Evolutionary conservation across 2,888 invertebrate genomes (phyloP).

Genomic region (Fragum whitleyi): DNA sequence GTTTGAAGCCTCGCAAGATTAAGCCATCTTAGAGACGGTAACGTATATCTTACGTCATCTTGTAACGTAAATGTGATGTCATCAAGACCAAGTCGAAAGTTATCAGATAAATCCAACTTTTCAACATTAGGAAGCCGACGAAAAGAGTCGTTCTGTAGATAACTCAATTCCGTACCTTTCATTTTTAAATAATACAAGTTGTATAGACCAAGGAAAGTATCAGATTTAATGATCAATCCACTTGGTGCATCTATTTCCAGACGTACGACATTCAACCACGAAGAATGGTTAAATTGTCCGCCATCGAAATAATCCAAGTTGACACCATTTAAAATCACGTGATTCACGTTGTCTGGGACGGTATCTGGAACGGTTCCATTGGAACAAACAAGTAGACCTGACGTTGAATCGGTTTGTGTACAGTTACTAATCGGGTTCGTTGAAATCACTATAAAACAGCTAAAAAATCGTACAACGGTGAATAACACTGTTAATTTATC

Average conservation of each 20-base stretch:
- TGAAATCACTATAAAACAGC: too few relatives aligned
- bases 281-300: background rate
- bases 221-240: background rate
- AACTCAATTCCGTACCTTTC: background rate
- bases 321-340: constrained; percentile 8
- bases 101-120: constrained; percentile 27
- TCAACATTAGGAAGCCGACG: background rate
- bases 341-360: background rate
- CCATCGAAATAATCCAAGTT: background rate
- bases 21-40: constrained; percentile 6
- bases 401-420: too few relatives aligned
- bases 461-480: too few relatives aligned
- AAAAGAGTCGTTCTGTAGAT: background rate
- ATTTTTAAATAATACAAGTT: constrained; percentile 14
- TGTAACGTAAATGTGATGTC: background rate
- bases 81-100: background rate
- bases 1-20: constrained; percentile 14
- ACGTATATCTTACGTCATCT: background rate
- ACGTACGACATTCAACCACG: background rate
- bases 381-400: background rate
- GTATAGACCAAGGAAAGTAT: background rate
- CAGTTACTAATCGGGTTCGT: too few relatives aligned
- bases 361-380: background rate
- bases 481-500: too few relatives aligned
- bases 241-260: constrained; percentile 8